phyloP scores from a whole-genome alignment of 1,140 invertebrate genomes.

The Drosophila bocki region DNA sequence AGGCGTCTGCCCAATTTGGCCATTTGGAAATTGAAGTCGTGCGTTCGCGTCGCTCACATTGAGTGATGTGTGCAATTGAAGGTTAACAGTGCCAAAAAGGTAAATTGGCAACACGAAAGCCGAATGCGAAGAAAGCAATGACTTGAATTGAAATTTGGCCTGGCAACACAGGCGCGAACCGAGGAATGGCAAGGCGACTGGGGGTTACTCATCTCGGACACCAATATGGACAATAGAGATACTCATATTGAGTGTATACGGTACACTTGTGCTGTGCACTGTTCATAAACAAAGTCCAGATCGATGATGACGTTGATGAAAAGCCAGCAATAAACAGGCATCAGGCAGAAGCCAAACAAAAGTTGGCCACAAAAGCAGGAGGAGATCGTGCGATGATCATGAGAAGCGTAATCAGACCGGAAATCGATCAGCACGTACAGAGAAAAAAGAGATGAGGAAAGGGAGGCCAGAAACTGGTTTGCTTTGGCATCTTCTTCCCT shows the following conservation, averaged over 20 bases:
- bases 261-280: slow-evolving; percentile 16
- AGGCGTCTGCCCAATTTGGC: slow-evolving; percentile 72
- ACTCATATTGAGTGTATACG: slow-evolving; percentile 27
- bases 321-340: slow-evolving; percentile 59
- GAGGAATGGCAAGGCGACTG: slow-evolving; percentile 7
- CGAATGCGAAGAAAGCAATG: slow-evolving; percentile 33
- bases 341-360: slow-evolving; percentile 68
- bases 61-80: slow-evolving; percentile 69
- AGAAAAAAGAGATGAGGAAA: slow-evolving; percentile 24
- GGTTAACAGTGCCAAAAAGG: slow-evolving; percentile 78
- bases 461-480: slow-evolving; percentile 25
- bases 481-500: not conserved
- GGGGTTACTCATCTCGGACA: slow-evolving; percentile 32
- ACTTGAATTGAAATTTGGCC: slow-evolving; percentile 3
- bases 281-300: slow-evolving; percentile 42
- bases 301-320: slow-evolving; percentile 63
- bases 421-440: slow-evolving; percentile 83
- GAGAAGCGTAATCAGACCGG: slow-evolving; percentile 83
- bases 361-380: slow-evolving; percentile 52
- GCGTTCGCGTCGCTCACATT: slow-evolving; percentile 49
- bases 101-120: slow-evolving; percentile 43
- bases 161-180: slow-evolving; percentile 4
- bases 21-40: slow-evolving; percentile 75
- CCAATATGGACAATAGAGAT: slow-evolving; percentile 40
- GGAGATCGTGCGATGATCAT: slow-evolving; percentile 63